Evolutionary conservation across 2,113 vertebrate species (phyloP).

Genomic region (Taurulus bubalis): DNA sequence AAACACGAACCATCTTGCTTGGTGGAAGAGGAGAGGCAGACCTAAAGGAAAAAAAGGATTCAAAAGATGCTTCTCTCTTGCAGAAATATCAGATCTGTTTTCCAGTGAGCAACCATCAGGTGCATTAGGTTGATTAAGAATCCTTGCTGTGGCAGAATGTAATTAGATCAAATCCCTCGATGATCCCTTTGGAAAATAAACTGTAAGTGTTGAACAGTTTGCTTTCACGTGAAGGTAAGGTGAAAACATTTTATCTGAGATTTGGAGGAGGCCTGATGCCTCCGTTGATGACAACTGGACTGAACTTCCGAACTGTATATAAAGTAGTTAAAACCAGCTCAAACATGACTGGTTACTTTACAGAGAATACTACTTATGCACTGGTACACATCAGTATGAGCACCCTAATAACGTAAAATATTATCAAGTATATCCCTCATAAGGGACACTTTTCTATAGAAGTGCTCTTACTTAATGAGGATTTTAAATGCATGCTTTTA

Average conservation of each 20-base stretch:
- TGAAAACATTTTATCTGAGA: constrained; percentile 6
- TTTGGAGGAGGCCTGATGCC: no score
- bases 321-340: no score
- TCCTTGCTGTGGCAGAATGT: constrained; percentile 53
- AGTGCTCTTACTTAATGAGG: background rate
- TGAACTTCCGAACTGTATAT: no score
- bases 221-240: constrained; percentile 13
- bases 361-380: background rate
- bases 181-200: constrained; percentile 52
- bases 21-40: constrained; percentile 30
- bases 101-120: constrained; percentile 27
- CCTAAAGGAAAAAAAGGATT: constrained; percentile 16
- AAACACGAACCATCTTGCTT: constrained; percentile 37
- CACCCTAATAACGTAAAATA: background rate
- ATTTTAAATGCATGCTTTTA: background rate
- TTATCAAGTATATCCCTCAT: background rate
- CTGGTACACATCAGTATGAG: background rate
- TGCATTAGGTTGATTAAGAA: constrained; percentile 69
- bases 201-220: constrained; percentile 34
- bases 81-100: constrained; percentile 47
- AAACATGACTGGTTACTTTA: background rate
- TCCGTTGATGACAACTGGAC: no score
- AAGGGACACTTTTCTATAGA: background rate
- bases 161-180: constrained; percentile 66
- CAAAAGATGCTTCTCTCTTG: constrained; percentile 14